These are phyloP conservation scores for Hozukius guyotensis DNA, from an alignment of 2,797 vertebrate species.

Conservation along the genomic window DNA sequence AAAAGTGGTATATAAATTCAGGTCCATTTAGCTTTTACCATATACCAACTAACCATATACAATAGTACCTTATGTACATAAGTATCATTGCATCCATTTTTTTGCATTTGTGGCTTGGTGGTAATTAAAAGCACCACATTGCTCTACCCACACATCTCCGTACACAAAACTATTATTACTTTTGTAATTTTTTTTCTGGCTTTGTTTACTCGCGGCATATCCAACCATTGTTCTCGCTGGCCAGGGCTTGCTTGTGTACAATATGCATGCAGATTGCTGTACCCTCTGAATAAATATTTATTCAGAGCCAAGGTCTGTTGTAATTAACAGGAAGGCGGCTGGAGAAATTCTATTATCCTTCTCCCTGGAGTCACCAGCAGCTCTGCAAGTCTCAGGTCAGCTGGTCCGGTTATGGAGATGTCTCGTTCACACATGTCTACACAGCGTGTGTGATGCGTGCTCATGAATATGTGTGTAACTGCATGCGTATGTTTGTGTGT, in stretches of 20 bases:
- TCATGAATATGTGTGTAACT: constrained; percentile 33
- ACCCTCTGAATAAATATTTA: constrained; percentile 78
- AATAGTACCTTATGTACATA: background rate
- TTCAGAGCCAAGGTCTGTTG: constrained; percentile 73
- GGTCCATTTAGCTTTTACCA: background rate
- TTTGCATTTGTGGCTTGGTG: background rate
- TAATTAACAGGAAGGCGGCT: constrained; percentile 79
- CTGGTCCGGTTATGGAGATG: constrained; percentile 66
- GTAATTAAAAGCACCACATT: constrained; percentile 30
- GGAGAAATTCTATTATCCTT: constrained; percentile 78
- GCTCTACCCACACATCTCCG: constrained; percentile 10
- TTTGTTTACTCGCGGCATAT: constrained; percentile 32
- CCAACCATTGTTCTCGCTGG: constrained; percentile 44
- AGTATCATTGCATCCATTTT: background rate
- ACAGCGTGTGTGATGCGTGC: constrained; percentile 11
- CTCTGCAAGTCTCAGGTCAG: constrained; percentile 73
- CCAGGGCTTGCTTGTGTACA: constrained; percentile 42
- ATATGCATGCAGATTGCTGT: constrained; percentile 61
- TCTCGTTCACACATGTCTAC: constrained; percentile 63
- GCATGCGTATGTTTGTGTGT: background rate
- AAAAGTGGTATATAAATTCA: background rate
- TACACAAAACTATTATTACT: constrained; percentile 17
- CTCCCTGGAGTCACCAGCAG: constrained; percentile 64
- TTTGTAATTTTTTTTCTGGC: constrained; percentile 37
- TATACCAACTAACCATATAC: background rate